Percentiles rank a stretch among this genome's conserved stretches.
phyloP scores from a whole-genome alignment of 2,113 vertebrate genomes.

The Oceanodroma tethys region DNA sequence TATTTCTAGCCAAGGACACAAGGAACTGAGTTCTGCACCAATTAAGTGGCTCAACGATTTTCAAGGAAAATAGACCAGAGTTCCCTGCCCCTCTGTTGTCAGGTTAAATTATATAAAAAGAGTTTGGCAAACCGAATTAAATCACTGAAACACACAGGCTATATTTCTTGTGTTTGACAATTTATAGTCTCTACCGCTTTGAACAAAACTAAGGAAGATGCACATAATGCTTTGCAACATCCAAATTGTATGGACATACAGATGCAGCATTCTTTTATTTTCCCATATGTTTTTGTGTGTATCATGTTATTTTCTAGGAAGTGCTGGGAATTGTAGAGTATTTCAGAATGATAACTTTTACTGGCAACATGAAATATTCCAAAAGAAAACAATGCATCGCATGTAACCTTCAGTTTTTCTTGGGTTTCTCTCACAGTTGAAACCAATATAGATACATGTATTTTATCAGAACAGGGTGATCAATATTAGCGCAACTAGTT shows the following conservation, averaged over 20 bases:
- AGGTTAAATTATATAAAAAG: not conserved
- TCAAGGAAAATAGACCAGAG: not conserved
- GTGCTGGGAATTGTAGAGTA: not conserved
- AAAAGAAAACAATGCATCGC: not conserved
- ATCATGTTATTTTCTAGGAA: not conserved
- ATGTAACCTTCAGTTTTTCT: not conserved
- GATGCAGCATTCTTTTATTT: not conserved
- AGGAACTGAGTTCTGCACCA: not conserved
- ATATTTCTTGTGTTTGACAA: not conserved
- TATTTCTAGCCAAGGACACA: not conserved
- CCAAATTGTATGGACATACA: not conserved
- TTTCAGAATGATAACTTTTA: not conserved
- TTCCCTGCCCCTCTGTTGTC: no score
- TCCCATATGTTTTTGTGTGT: not conserved
- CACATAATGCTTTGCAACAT: not conserved
- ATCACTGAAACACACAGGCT: not conserved
- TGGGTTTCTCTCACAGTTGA: not conserved
- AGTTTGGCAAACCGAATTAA: not conserved
- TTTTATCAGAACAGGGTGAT: not conserved
- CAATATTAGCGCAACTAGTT: not conserved
- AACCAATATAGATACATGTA: not conserved
- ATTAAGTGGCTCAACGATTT: not conserved
- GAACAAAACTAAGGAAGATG: not conserved
- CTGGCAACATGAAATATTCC: not conserved
- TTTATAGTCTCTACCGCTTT: not conserved